A percentile compares a stretch with the other conserved stretches of the same genome.
These are phyloP conservation scores for Neocrepidodera transversa DNA, from an alignment of 2,888 invertebrate genomes.

Conservation along the genomic window DNA sequence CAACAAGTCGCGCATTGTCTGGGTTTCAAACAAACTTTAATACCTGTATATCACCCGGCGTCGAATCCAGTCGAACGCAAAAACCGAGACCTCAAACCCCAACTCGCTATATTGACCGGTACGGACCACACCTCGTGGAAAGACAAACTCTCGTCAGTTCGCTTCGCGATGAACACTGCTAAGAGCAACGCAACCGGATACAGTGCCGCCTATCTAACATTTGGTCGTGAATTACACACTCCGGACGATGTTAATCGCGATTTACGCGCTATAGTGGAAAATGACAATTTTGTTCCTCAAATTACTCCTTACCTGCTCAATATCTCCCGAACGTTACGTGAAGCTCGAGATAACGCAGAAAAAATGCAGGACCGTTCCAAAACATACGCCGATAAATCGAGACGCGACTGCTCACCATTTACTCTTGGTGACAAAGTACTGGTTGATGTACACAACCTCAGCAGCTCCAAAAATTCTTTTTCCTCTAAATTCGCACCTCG, in stretches of 20 bases:
- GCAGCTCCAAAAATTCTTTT: background rate
- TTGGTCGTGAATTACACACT: slow-evolving; percentile 25
- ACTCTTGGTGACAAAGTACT: background rate
- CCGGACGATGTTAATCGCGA: slow-evolving; percentile 40
- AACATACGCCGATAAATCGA: no score
- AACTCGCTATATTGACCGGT: slow-evolving; percentile 47
- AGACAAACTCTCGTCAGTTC: slow-evolving; percentile 26
- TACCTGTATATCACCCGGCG: slow-evolving; percentile 4
- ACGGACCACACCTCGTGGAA: slow-evolving; percentile 49
- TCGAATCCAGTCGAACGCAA: slow-evolving; percentile 38
- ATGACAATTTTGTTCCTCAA: slow-evolving; percentile 32
- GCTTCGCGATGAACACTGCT: slow-evolving; percentile 55
- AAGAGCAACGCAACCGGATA: slow-evolving; percentile 36
- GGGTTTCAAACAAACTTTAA: slow-evolving; percentile 41
- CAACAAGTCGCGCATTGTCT: background rate
- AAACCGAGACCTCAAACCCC: slow-evolving; percentile 50
- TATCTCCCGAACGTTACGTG: slow-evolving; percentile 1
- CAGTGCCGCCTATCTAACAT: slow-evolving; percentile 49
- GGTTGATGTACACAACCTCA: background rate
- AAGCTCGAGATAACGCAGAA: background rate
- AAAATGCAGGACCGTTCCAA: no score
- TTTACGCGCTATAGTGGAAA: slow-evolving; percentile 21
- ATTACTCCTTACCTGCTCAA: slow-evolving; percentile 28
- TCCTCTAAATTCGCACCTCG: slow-evolving; percentile 12
- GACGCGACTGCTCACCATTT: background rate